Evolutionary conservation across 2,888 invertebrate species (phyloP), one percentile per base, ranked within the genome.

Genomic region (Cryptophagus acutangulus): DNA sequence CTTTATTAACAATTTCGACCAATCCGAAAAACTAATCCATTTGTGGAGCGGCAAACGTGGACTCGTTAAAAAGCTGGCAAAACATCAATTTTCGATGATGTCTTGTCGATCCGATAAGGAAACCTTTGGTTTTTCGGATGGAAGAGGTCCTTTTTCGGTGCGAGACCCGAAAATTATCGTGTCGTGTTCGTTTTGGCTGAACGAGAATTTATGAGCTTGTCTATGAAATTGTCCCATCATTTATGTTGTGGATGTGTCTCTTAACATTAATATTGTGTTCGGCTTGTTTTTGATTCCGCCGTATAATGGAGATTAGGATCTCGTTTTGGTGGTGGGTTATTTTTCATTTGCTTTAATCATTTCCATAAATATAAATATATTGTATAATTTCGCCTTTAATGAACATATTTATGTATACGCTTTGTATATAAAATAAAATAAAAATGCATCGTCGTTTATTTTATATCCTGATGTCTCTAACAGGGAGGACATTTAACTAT

Each of bases 51-150:
- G 26, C 26, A 26, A 26, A 3, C 12, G 9, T 26, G 26, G 3
- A 26, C 10, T 13, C 26, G 20, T 20, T 41, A 51, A 56, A 58
- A 55, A 62, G 58, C 62, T 62, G 64, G 58, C 61, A 59, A 64
- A 64, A 63, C 62, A 64, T 61, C 62, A 61, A 59, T 63, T 64
- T 57, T 61, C 59, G 47, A 51, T 45, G 48, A 48, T 61, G 61
- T 61, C n/a, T 57, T 48, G 45, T 53, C 31, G 45, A 55, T 54
- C 53, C 46, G 62, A 62, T 62, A 61, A 61, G 44, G 33, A 53
- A 46, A 29, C 20, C n/a, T 9, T 18, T 30, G 29, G 9, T 34
- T 40, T 18, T 34, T 34, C 10, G 24, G 24, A 20, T 20, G n/a
- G 6, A 6, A 20, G 6, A 20, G 38, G 42, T 40, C 43, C 43